Percentiles rank a stretch among this genome's conserved stretches.
phyloP scores from a whole-genome alignment of 1,140 invertebrate species.

The Drosophila mauritiana region DNA sequence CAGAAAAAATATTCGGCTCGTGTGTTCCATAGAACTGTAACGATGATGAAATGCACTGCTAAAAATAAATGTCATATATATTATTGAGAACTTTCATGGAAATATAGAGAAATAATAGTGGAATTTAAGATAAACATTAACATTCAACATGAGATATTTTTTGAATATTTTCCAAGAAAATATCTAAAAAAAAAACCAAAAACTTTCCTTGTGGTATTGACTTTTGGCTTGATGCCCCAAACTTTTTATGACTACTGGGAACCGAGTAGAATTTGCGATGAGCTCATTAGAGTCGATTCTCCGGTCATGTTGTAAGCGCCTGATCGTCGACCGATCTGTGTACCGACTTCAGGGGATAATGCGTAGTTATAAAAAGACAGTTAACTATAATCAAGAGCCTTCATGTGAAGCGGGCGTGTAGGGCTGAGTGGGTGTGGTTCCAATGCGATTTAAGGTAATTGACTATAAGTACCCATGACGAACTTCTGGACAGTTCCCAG shows the following conservation, averaged over 20 bases:
- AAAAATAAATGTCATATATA: not conserved
- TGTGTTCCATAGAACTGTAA: constrained; percentile 46
- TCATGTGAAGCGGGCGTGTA: constrained; percentile 51
- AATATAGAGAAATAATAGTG: too few species aligned
- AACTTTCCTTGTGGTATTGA: constrained; percentile 11
- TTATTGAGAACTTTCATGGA: too few species aligned
- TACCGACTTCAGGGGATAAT: constrained; percentile 23
- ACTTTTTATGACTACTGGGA: constrained; percentile 16
- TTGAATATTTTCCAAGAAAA: not conserved
- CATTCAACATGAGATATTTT: too few species aligned
- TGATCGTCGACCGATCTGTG: constrained; percentile 43
- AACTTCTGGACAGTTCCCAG: constrained; percentile 22
- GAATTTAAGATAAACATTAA: too few species aligned
- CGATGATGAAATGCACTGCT: constrained; percentile 17
- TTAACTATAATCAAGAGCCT: constrained; percentile 14
- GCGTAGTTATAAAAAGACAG: constrained; percentile 51
- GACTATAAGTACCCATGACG: constrained; percentile 8
- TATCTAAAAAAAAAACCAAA: not conserved
- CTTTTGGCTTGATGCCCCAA: constrained; percentile 20
- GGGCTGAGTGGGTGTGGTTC: constrained; percentile 13
- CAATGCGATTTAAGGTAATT: not conserved
- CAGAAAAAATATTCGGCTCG: constrained; percentile 39
- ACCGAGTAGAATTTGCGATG: constrained; percentile 43
- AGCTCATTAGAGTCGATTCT: constrained; percentile 52
- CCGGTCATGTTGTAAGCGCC: constrained; percentile 63